Conservation (phyloP, 1,140 invertebrate species). For the Bicyclus anynana region DNA sequence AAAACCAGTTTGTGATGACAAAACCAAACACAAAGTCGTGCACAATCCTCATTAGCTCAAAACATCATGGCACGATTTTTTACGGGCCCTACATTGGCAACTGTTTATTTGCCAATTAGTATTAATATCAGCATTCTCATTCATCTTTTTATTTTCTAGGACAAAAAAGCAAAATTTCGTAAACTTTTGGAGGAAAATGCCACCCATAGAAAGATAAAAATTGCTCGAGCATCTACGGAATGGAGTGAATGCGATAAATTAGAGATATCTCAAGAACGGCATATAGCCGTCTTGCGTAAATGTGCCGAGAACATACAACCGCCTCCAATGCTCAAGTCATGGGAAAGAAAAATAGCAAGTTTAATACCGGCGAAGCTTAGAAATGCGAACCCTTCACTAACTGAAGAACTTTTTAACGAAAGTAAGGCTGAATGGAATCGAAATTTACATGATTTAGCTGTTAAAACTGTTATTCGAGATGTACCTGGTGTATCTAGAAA, state of each 20-base stretch:
- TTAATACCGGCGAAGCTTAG: conserved; percentile 64
- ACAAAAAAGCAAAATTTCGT: conserved; percentile 58
- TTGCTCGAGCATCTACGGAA: conserved; percentile 40
- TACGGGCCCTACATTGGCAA: too few relatives aligned
- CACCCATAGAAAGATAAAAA: conserved; percentile 49
- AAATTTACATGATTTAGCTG: conserved; percentile 70
- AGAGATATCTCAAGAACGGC: conserved; percentile 58
- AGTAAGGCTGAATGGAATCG: conserved; percentile 71
- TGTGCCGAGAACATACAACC: conserved; percentile 61
- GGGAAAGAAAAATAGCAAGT: conserved; percentile 73
- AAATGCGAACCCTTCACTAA: conserved; percentile 55
- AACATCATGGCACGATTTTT: too few relatives aligned
- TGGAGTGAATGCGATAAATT: conserved; percentile 45
- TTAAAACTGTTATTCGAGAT: conserved; percentile 73
- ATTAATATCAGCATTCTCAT: background rate
- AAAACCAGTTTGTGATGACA: too few relatives aligned
- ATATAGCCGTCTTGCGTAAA: conserved; percentile 57
- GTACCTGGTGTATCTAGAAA: conserved; percentile 57
- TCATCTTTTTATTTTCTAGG: conserved; percentile 42
- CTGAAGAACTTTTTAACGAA: conserved; percentile 70
- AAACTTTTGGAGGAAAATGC: conserved; percentile 61
- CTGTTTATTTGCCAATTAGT: too few relatives aligned
- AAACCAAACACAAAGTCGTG: too few relatives aligned
- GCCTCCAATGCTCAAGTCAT: conserved; percentile 68
- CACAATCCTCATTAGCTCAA: too few relatives aligned